Evolutionary conservation across 2,113 vertebrate species (phyloP), one percentile per base, ranked within the genome.

Genomic region (Corapipo altera): DNA sequence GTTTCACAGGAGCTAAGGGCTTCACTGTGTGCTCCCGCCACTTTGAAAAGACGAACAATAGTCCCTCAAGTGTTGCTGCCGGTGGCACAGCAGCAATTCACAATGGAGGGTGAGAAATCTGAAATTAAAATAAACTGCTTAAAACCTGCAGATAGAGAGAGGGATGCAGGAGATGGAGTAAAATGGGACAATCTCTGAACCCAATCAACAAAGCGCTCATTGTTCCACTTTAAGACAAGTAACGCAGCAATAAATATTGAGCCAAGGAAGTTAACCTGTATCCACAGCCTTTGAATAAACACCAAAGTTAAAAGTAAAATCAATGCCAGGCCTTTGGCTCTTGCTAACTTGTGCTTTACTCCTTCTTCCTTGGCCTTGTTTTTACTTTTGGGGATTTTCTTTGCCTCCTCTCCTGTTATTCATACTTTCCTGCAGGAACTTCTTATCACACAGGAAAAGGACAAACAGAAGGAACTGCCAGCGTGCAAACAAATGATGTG

Each of bases 201-300:
- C 92, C 85, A 67, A 80, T 92, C 94, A 92, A 97, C 96, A 97
- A 96, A 92, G 93, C 59, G 4, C 73, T 91, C 94, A 91, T 95
- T 97, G 96, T 97, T 97, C 92, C 82, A 79, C 85, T 65, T 88
- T 74, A 89, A 95, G 93, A 91, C 85, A 91, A 96, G 96, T 75
- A 95, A 95, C 35, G 33, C 2, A 74, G 91, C 95, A 88, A 96
- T 96, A 96, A 97, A 95, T 95, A 97, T 51, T 72, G 85, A 96
- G 93, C 95, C 91, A 84, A 96, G 93, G 91, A 96, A 97, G 95
- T 94, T 93, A 96, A 97, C 96, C 96, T 94, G 89, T 95, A 97
- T 86, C 93, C 91, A 84, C 71, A 86, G 91, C 87, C 91, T 96
- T 71, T 95, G 93, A 96, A 96, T 97, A 97, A 96, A 96, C 89